Evolutionary conservation across 2,797 vertebrate species (phyloP).

Genomic region (Phyllotis vaccarum): DNA sequence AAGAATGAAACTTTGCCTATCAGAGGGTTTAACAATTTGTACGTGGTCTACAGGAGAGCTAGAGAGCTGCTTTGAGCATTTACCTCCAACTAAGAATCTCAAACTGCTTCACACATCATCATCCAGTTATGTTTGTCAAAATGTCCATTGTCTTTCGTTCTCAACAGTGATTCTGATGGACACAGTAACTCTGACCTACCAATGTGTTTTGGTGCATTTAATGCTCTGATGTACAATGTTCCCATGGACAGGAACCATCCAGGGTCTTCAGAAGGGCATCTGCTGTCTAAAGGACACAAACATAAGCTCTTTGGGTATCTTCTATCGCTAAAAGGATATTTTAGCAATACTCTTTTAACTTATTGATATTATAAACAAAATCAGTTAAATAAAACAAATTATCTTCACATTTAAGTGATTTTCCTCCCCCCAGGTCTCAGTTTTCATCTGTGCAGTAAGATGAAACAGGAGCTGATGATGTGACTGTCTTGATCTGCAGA

Average conservation of each 20-base stretch:
- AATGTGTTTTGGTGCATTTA: neutral
- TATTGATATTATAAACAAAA: neutral
- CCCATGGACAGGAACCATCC: neutral
- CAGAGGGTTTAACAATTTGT: neutral
- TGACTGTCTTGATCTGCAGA: neutral
- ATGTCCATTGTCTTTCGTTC: neutral
- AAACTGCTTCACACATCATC: neutral
- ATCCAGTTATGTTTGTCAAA: neutral
- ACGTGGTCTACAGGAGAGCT: neutral
- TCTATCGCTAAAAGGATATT: conserved; percentile 13
- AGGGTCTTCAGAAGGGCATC: neutral
- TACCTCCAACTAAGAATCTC: neutral
- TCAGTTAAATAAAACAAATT: neutral
- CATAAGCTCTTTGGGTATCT: neutral
- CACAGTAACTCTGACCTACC: neutral
- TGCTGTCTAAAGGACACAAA: neutral
- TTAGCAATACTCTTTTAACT: neutral
- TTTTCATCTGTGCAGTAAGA: neutral
- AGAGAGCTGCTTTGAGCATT: neutral
- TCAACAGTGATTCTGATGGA: neutral
- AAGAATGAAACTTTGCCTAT: neutral
- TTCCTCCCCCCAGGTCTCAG: neutral
- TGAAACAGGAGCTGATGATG: neutral
- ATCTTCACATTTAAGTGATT: neutral
- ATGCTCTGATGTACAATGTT: neutral